Conservation (phyloP, 2,113 vertebrate genomes). For the Ariopsis seemanni region DNA sequence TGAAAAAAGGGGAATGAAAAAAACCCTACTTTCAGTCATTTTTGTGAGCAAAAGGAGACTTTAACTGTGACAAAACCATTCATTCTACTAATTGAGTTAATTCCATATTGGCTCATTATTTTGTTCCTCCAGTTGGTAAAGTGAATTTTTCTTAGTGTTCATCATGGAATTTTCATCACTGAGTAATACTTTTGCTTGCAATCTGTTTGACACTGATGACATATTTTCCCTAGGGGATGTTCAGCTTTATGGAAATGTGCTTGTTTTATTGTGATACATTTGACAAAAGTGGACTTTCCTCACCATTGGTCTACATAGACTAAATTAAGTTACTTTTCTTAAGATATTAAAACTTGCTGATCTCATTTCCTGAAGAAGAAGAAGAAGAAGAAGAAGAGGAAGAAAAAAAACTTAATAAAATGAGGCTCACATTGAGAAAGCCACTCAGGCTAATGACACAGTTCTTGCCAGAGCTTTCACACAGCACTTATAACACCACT, state of each 20-base stretch:
- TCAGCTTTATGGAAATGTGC: slow-evolving; percentile 1
- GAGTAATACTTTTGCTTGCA: slow-evolving; percentile 13
- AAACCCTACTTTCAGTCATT: not conserved
- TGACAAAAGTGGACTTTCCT: not conserved
- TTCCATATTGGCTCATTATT: not conserved
- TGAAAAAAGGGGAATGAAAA: slow-evolving; percentile 18
- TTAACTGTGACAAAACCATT: not conserved
- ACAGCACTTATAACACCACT: slow-evolving; percentile 61
- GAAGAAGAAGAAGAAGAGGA: not conserved
- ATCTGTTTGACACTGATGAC: slow-evolving; percentile 4
- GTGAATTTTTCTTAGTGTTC: not conserved
- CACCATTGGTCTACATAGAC: too few relatives aligned
- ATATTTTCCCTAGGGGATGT: not conserved
- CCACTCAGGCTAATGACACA: slow-evolving; percentile 75
- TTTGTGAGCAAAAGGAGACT: not conserved
- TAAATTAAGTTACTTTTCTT: not conserved
- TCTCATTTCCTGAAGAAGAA: slow-evolving; percentile 50
- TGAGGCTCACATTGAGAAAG: slow-evolving; percentile 61
- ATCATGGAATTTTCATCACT: not conserved
- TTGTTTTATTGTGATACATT: not conserved
- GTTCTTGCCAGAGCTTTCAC: slow-evolving; percentile 61
- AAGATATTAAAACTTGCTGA: slow-evolving; percentile 36
- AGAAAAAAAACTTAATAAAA: slow-evolving; percentile 44
- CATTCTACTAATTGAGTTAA: not conserved
- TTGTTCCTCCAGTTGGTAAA: not conserved